A percentile compares a stretch with the other conserved stretches of the same genome.
These are phyloP conservation scores for Maccullochella peelii DNA, from an alignment of 2,113 vertebrate species.

Conservation along the genomic window DNA sequence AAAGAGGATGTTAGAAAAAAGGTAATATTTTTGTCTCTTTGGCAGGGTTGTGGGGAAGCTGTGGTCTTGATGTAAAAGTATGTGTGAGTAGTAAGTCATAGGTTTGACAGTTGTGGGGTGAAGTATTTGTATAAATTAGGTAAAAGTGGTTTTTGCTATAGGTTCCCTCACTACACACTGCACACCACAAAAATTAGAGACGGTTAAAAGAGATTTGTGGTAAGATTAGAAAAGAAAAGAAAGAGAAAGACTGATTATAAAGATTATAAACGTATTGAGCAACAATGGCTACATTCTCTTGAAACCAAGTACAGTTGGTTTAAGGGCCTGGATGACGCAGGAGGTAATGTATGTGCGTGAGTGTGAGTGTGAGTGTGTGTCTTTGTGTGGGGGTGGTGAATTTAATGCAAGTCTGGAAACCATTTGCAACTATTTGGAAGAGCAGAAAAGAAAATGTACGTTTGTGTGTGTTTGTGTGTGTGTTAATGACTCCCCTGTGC, in stretches of 20 bases:
- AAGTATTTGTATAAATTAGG: constrained; percentile 34
- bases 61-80: background rate
- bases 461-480: constrained; percentile 18
- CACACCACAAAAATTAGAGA: constrained; percentile 5
- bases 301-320: constrained; percentile 41
- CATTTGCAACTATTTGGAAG: constrained; percentile 65
- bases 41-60: background rate
- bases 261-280: constrained; percentile 4
- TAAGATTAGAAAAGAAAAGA: constrained; percentile 3
- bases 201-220: background rate
- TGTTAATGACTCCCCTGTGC: constrained; percentile 52
- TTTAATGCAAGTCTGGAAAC: constrained; percentile 63
- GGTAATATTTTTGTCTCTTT: background rate
- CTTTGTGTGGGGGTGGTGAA: constrained; percentile 38
- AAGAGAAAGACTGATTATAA: background rate
- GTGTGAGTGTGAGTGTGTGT: constrained; percentile 22
- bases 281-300: constrained; percentile 16
- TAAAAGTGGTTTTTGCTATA: constrained; percentile 39
- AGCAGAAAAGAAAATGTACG: constrained; percentile 60
- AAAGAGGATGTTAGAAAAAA: background rate
- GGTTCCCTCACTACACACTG: constrained; percentile 18
- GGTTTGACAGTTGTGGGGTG: background rate
- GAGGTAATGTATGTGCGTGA: constrained; percentile 7
- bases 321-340: constrained; percentile 25
- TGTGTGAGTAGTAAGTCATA: constrained; percentile 4